These are phyloP conservation scores for Diceros bicornis DNA, from an alignment of 2,797 vertebrate genomes.

Conservation along the genomic window DNA sequence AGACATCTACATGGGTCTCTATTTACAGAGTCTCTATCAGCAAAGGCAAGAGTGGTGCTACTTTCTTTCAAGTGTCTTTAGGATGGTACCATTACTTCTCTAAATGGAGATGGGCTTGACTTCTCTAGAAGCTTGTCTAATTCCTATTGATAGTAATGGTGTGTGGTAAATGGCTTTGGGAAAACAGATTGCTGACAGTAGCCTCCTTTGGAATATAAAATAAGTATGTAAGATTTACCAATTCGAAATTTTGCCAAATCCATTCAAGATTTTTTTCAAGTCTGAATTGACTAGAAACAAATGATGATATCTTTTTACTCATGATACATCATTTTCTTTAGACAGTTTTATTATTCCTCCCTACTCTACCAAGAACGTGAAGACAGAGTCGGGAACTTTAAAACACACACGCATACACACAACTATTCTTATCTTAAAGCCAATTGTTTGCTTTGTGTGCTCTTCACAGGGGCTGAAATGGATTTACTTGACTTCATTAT, in stretches of 20 bases:
- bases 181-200: slow-evolving; percentile 58
- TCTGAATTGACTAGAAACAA: background rate
- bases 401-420: background rate
- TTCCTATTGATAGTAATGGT: slow-evolving; percentile 64
- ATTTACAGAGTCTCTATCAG: slow-evolving; percentile 47
- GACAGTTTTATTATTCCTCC: background rate
- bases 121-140: slow-evolving; percentile 47
- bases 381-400: background rate
- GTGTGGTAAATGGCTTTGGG: slow-evolving; percentile 68
- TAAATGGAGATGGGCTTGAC: background rate
- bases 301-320: background rate
- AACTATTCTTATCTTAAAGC: background rate
- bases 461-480: background rate
- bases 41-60: background rate
- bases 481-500: background rate
- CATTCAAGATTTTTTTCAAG: background rate
- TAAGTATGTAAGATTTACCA: background rate
- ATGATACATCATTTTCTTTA: background rate
- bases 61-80: slow-evolving; percentile 44
- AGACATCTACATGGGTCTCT: background rate
- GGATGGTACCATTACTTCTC: background rate
- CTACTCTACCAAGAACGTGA: background rate
- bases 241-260: background rate
- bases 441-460: background rate
- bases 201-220: background rate